Evolutionary conservation across 2,888 invertebrate genomes (phyloP).

Genomic region (Eristalis arbustorum): DNA sequence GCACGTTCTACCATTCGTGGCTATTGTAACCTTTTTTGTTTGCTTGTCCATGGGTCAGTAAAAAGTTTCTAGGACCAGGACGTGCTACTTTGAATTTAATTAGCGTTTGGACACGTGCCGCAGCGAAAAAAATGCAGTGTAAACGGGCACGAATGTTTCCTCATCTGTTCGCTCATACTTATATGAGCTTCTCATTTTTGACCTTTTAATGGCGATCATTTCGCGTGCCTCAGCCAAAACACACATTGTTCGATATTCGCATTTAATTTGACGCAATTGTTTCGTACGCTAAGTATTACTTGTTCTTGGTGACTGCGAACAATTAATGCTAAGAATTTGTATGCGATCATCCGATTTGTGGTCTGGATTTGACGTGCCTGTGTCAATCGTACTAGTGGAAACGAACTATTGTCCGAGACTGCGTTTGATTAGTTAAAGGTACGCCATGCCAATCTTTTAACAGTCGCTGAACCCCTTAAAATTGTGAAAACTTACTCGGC

Average conservation of each 20-base stretch:
- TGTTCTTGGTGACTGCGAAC: neutral
- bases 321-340: neutral
- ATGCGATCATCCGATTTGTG: no score
- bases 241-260: neutral
- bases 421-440: no score
- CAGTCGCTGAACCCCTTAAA: no score
- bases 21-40: neutral
- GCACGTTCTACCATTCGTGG: neutral
- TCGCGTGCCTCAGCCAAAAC: neutral
- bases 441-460: no score
- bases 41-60: constrained; percentile 1
- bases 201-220: neutral
- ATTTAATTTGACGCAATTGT: neutral
- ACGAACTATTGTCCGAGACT: no score
- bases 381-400: no score
- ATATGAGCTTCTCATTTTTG: neutral
- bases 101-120: constrained; percentile 15
- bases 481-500: no score
- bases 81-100: constrained; percentile 29
- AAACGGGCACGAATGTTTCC: neutral
- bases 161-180: neutral
- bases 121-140: neutral
- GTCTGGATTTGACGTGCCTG: no score
- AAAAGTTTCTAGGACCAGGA: constrained; percentile 12
- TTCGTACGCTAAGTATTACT: neutral